Base-by-base conservation (phyloP, 2,888 invertebrate species). In the Campoplex capitator region DNA sequence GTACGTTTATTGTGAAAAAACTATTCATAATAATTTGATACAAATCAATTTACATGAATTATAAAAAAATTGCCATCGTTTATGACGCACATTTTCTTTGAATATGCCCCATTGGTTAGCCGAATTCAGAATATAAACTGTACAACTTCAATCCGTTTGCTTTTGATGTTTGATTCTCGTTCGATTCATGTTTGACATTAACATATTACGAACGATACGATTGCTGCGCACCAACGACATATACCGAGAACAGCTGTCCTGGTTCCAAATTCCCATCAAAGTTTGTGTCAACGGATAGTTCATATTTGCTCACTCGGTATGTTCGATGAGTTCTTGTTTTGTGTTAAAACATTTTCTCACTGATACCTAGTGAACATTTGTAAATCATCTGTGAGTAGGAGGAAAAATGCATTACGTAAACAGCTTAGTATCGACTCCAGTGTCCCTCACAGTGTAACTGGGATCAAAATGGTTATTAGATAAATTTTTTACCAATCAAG, bases 231-330 rank as follows among this genome's bases (percentile, higher is more conserved):
- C 23, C 23, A 62, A 42, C 56, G 65, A 76, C 67, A 32, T 71
- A 54, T 54, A 13, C 80, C 65, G 38, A 65, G 68, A 54, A 58
- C 6, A 74, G 23, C 42, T 78, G 68, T 65, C 62, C 23, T 67
- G 45, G 38, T 48, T 38, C 38, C 38, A 42, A 58, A 48, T 82
- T 82, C 82, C 74, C 77, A 85, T 85, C 78, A 78, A 67, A 82
- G 82, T 82, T 85, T 78, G 85, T 1, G 51, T 85, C 82, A 85
- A 85, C 85, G 82, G 82, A 78, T 68, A 78, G 42, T 45, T 45
- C 42, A 54, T 45, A 23, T 35, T 56, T 23, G 56, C 67, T 56
- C 51, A 45, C 67, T 65, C 71, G 42, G n/a, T 77, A 62, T 62
- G 23, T 32, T 84, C 56, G 48, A 56, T 28, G 56, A 65, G 67